These are phyloP conservation scores for Dicycla oo DNA, from an alignment of 2,888 invertebrate species.

Conservation along the genomic window DNA sequence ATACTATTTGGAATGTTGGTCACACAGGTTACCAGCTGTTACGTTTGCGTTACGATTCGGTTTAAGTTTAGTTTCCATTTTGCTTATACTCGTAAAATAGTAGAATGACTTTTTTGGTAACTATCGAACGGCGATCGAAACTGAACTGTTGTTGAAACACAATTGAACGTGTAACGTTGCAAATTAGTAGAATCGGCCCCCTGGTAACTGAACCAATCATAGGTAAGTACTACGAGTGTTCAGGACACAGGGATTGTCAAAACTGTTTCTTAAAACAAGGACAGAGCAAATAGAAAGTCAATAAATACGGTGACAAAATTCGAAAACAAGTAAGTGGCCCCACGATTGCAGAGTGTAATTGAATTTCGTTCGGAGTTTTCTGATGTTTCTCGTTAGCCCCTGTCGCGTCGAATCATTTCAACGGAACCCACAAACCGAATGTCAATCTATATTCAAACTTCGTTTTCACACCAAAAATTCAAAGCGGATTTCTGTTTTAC, in stretches of 20 bases:
- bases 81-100: too few species aligned
- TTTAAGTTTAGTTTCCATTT: too few species aligned
- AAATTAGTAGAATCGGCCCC: too few species aligned
- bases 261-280: constrained; percentile 8
- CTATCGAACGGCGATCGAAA: too few species aligned
- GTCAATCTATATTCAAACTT: constrained; percentile 73
- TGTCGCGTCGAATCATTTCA: constrained; percentile 73
- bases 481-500: constrained; percentile 62
- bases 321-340: constrained; percentile 69
- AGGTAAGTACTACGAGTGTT: background rate
- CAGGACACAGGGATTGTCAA: background rate
- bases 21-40: too few species aligned
- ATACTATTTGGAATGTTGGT: too few species aligned
- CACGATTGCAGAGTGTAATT: constrained; percentile 67
- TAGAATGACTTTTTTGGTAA: too few species aligned
- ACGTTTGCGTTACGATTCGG: too few species aligned
- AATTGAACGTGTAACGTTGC: too few species aligned
- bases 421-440: constrained; percentile 67
- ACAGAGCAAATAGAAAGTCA: constrained; percentile 22
- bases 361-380: constrained; percentile 70
- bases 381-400: constrained; percentile 74
- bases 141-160: too few species aligned
- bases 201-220: background rate
- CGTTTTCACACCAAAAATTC: constrained; percentile 72
- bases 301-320: constrained; percentile 59